A percentile compares a stretch with the other conserved stretches of the same genome.
phyloP scores from a whole-genome alignment of 2,797 vertebrate genomes.

The Microtus californicus region DNA sequence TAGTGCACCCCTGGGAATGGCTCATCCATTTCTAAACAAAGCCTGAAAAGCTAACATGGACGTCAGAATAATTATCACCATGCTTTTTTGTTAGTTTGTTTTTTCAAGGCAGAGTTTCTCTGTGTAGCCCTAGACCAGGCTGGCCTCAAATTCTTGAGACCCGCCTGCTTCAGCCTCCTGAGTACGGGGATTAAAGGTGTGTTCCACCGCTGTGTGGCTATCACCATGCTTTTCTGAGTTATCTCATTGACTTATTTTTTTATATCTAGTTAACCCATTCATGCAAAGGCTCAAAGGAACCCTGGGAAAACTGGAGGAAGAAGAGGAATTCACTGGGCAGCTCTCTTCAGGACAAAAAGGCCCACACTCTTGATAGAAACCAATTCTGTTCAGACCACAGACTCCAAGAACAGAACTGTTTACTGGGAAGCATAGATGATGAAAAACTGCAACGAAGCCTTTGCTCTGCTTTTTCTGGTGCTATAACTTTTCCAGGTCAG shows the following conservation, averaged over 20 bases:
- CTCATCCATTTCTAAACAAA: conserved; percentile 31
- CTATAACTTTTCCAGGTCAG: neutral
- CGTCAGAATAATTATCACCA: neutral
- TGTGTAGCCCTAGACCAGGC: neutral
- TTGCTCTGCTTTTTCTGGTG: neutral
- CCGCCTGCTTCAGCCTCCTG: neutral
- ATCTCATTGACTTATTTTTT: neutral
- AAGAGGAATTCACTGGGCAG: neutral
- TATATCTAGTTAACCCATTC: neutral
- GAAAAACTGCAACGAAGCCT: neutral
- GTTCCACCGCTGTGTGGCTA: neutral
- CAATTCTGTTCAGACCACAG: neutral
- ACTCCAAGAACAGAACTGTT: conserved; percentile 14
- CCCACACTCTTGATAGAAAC: neutral
- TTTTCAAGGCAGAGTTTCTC: neutral
- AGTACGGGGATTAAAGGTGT: neutral
- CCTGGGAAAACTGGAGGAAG: neutral
- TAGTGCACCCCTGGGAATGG: neutral
- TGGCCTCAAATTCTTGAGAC: neutral
- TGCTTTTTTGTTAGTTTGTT: neutral
- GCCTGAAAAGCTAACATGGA: neutral
- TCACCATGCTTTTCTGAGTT: neutral
- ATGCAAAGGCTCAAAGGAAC: neutral
- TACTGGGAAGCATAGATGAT: neutral
- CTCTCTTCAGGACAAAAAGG: neutral